Conservation (phyloP, 35 echinoderm and acorn worm genomes). For the Ptychodera flava region DNA sequence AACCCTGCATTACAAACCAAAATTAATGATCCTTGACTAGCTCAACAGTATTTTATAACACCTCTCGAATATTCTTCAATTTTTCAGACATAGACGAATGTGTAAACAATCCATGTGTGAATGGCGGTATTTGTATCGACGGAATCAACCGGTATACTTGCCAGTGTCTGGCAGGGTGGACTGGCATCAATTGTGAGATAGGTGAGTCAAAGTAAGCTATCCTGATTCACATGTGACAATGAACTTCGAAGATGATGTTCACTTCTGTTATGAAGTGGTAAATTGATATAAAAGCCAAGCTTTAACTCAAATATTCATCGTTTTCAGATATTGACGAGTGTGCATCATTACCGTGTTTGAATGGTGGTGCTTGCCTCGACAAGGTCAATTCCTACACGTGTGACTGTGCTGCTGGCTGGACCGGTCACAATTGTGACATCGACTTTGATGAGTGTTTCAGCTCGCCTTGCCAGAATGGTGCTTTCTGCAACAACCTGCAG, state of each 20-base stretch:
- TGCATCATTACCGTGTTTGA: not conserved
- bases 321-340: not conserved
- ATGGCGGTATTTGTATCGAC: conserved; percentile 47
- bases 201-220: conserved; percentile 24
- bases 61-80: not conserved
- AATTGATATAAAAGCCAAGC: too few species aligned
- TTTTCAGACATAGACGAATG: conserved; percentile 61
- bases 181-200: conserved; percentile 34
- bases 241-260: not conserved
- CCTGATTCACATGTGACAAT: too few species aligned
- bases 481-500: not conserved
- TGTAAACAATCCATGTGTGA: conserved; percentile 28
- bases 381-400: not conserved
- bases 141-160: conserved; percentile 28
- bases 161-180: conserved; percentile 33
- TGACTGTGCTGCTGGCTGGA: not conserved
- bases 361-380: not conserved
- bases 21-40: too few species aligned
- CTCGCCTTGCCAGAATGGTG: not conserved
- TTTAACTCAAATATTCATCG: too few species aligned
- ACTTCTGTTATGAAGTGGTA: too few species aligned
- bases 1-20: too few species aligned
- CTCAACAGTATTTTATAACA: too few species aligned
- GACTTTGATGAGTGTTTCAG: not conserved
- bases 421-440: not conserved